phyloP scores from a whole-genome alignment of 2,888 invertebrate species.

The Drosophila emarginata region DNA sequence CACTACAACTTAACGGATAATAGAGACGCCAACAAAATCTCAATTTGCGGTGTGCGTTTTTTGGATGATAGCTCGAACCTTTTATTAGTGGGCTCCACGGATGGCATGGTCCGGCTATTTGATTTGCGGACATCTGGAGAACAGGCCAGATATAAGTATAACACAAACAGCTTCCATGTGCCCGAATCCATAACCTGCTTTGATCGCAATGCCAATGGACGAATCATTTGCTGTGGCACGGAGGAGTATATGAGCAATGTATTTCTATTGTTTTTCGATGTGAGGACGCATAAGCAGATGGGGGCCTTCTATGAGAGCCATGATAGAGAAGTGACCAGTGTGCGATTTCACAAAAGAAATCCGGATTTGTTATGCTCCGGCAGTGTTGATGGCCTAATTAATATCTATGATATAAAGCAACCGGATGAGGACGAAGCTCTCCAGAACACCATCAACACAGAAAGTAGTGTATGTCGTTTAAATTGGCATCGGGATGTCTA shows the following conservation, averaged over 20 bases:
- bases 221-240: constrained; percentile 89
- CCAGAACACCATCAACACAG: constrained; percentile 89
- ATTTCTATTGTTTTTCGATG: constrained; percentile 92
- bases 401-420: constrained; percentile 90
- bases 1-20: constrained; percentile 19
- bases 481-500: constrained; percentile 83
- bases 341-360: constrained; percentile 88
- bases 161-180: constrained; percentile 16
- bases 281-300: constrained; percentile 85
- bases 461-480: constrained; percentile 88
- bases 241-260: constrained; percentile 87
- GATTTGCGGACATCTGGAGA: constrained; percentile 83
- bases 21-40: not conserved
- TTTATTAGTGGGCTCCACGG: constrained; percentile 73
- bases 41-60: constrained; percentile 77
- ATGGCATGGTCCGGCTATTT: constrained; percentile 73
- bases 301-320: constrained; percentile 94
- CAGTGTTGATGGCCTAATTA: constrained; percentile 92
- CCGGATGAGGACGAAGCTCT: constrained; percentile 91
- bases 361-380: constrained; percentile 88
- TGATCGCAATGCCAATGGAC: constrained; percentile 88
- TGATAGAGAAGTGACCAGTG: constrained; percentile 89
- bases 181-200: constrained; percentile 87
- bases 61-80: constrained; percentile 69
- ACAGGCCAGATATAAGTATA: constrained; percentile 76